These are phyloP conservation scores for Argyresthia goedartella DNA, from an alignment of 2,888 invertebrate species.

Conservation along the genomic window DNA sequence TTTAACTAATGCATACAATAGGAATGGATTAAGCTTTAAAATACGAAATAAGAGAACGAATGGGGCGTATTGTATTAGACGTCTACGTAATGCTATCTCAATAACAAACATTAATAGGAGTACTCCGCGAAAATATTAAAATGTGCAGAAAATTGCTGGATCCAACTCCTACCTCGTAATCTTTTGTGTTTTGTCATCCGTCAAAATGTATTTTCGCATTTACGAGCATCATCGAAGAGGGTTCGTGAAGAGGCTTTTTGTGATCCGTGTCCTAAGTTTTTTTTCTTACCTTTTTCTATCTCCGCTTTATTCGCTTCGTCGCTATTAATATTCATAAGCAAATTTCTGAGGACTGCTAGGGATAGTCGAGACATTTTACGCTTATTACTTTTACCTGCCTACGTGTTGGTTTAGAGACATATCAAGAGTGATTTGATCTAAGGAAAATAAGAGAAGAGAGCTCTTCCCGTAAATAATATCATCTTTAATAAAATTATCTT, in stretches of 20 bases:
- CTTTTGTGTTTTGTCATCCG: conserved; percentile 62
- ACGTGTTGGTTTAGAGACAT: too few relatives aligned
- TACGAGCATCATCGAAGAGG: conserved; percentile 33
- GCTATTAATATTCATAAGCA: conserved; percentile 68
- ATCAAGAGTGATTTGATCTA: too few relatives aligned
- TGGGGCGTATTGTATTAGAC: too few relatives aligned
- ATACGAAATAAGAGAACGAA: too few relatives aligned
- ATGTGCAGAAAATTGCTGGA: conserved; percentile 46
- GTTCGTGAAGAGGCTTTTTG: conserved; percentile 33
- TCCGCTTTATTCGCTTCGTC: conserved; percentile 35
- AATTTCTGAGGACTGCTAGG: conserved; percentile 39
- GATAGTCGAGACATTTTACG: neutral
- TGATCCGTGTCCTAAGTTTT: conserved; percentile 38
- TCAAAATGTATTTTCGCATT: conserved; percentile 59
- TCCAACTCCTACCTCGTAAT: conserved; percentile 26
- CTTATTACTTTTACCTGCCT: neutral
- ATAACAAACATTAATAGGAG: neutral
- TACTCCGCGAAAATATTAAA: conserved; percentile 36
- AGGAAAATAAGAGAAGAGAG: too few relatives aligned
- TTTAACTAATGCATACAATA: too few relatives aligned
- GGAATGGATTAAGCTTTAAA: too few relatives aligned
- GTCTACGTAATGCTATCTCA: conserved; percentile 3
- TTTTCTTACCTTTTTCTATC: conserved; percentile 25
- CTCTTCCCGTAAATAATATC: too few relatives aligned
- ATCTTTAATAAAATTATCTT: too few relatives aligned